Evolutionary conservation across 2,113 vertebrate genomes (phyloP).

Genomic region (Gambusia affinis): DNA sequence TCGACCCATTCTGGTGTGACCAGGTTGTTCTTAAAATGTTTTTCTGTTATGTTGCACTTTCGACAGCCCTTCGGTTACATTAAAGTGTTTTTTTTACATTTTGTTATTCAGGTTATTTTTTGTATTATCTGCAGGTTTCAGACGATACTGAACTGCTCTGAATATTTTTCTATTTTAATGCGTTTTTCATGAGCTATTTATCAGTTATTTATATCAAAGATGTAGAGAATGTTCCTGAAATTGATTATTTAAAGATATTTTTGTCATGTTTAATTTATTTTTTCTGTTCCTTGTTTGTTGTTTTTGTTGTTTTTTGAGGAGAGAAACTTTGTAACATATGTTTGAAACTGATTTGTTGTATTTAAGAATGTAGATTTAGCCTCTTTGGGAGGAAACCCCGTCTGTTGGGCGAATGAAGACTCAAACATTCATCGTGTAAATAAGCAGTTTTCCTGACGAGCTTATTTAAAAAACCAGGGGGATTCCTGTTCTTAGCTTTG

Average conservation of each 20-base stretch:
- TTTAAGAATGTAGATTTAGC: conserved; percentile 93
- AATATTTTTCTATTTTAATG: conserved; percentile 93
- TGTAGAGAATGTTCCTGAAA: conserved; percentile 75
- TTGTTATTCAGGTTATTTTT: conserved; percentile 39
- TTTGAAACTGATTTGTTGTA: conserved; percentile 83
- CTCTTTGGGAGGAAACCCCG: conserved; percentile 79
- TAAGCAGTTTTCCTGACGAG: conserved; percentile 81
- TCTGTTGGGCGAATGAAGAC: conserved; percentile 73
- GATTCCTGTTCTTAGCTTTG: conserved; percentile 82
- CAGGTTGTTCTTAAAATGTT: conserved; percentile 5
- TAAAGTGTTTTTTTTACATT: conserved; percentile 13
- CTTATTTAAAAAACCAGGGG: conserved; percentile 73
- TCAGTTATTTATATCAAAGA: conserved; percentile 87
- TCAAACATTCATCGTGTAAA: conserved; percentile 85
- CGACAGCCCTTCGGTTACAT: conserved; percentile 24
- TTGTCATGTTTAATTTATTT: conserved; percentile 80
- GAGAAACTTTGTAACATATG: conserved; percentile 81
- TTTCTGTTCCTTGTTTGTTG: conserved; percentile 69
- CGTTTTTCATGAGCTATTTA: conserved; percentile 74
- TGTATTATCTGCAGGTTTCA: conserved; percentile 83
- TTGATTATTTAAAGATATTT: conserved; percentile 80
- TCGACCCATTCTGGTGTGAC: conserved; percentile 32
- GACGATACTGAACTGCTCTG: conserved; percentile 82
- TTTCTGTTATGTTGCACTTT: conserved; percentile 58
- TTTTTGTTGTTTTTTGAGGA: conserved; percentile 56